These are phyloP conservation scores for Listronotus bonariensis DNA, from an alignment of 1,140 invertebrate species.

Conservation along the genomic window DNA sequence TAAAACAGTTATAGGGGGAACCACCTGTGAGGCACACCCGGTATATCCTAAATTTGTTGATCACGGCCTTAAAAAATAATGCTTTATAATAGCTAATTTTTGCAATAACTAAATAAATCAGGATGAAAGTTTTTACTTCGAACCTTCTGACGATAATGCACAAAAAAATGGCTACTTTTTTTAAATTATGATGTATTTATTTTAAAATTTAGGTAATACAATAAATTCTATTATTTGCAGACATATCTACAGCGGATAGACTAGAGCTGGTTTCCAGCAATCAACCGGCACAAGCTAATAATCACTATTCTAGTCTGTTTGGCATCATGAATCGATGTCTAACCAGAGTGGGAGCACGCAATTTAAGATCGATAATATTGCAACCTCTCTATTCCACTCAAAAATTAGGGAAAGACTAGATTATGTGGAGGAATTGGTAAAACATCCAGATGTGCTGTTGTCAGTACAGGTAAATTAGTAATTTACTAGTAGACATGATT, in stretches of 20 bases:
- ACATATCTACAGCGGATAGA: slow-evolving; percentile 70
- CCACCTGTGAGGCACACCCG: too few species aligned
- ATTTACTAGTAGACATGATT: too few species aligned
- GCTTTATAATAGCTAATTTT: too few species aligned
- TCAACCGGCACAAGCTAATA: slow-evolving; percentile 53
- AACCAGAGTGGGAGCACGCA: slow-evolving; percentile 75
- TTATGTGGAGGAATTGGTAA: slow-evolving; percentile 75
- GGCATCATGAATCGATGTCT: slow-evolving; percentile 78
- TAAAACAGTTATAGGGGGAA: too few species aligned
- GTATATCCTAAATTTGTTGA: too few species aligned
- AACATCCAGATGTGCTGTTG: slow-evolving; percentile 65
- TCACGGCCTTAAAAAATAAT: too few species aligned
- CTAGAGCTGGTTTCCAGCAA: slow-evolving; percentile 73
- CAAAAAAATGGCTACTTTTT: slow-evolving; percentile 23
- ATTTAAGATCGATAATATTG: slow-evolving; percentile 79
- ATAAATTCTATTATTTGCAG: slow-evolving; percentile 55
- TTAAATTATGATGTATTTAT: background rate
- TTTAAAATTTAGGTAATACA: slow-evolving; percentile 2
- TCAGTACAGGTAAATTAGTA: slow-evolving; percentile 39
- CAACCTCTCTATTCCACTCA: slow-evolving; percentile 73
- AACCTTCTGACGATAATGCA: background rate
- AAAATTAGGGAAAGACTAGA: slow-evolving; percentile 70
- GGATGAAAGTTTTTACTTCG: background rate
- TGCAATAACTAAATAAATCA: too few species aligned
- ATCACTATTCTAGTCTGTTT: slow-evolving; percentile 65